Percentiles rank a stretch among this genome's conserved stretches.
Conservation (phyloP, 37 sponge, comb jelly and placozoan species). For the Dysidea cf. avara region DNA sequence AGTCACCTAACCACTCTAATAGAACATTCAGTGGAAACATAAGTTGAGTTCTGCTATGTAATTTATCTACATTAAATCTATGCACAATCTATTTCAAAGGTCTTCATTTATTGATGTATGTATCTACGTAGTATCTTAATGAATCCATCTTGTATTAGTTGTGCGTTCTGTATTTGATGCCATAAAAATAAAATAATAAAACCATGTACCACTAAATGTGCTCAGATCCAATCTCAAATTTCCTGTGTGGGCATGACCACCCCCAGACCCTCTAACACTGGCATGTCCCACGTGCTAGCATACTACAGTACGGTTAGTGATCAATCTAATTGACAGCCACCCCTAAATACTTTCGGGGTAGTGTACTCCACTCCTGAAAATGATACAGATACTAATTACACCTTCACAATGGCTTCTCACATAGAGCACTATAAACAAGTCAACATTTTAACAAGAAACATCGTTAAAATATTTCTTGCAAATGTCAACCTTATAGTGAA, state of each 20-base stretch:
- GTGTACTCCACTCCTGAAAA: no score
- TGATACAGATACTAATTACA: no score
- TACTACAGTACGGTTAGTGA: no score
- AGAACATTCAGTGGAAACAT: neutral
- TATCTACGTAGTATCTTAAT: neutral
- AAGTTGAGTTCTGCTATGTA: neutral
- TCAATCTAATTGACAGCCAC: no score
- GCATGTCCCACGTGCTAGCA: no score
- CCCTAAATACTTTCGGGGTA: no score
- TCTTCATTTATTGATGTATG: neutral
- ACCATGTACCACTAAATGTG: neutral
- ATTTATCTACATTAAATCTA: neutral
- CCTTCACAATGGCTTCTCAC: no score
- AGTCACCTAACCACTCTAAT: no score
- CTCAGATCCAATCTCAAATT: neutral
- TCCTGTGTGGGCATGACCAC: conserved; percentile 3
- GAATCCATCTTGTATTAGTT: neutral
- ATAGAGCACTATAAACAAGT: no score
- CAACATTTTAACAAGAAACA: no score
- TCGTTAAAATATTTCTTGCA: no score
- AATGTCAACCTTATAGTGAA: no score
- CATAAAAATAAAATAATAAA: neutral
- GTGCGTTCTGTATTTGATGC: neutral
- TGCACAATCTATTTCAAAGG: neutral
- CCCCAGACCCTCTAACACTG: conserved; percentile 1